Conservation (phyloP, 1,140 invertebrate species). For the Hetaerina americana region DNA sequence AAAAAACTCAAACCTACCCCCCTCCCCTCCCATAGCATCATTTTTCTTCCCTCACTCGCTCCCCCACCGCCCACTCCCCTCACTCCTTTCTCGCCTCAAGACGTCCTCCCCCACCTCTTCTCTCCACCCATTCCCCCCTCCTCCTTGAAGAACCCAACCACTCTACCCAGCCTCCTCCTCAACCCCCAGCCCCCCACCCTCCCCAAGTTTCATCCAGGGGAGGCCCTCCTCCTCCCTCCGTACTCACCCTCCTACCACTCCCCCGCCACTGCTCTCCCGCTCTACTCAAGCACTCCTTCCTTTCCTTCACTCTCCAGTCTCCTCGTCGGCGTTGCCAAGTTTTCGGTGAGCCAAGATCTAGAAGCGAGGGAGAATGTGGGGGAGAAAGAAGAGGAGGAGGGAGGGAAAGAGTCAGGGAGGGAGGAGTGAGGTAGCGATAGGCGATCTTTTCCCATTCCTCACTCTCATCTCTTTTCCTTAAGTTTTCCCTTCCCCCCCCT, state of each 20-base stretch:
- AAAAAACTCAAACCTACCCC: too few species aligned
- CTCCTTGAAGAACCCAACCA: neutral
- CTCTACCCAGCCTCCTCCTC: neutral
- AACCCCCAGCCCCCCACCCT: neutral
- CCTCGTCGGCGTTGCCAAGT: neutral
- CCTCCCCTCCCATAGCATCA: too few species aligned
- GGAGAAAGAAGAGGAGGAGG: too few species aligned
- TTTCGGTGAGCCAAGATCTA: neutral
- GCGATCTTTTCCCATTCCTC: too few species aligned
- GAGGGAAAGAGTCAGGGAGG: too few species aligned
- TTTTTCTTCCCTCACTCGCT: too few species aligned
- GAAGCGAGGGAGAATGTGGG: neutral
- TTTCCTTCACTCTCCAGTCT: neutral
- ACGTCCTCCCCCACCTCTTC: neutral
- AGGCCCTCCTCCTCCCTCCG: neutral
- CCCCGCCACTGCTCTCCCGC: neutral
- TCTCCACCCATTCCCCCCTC: neutral
- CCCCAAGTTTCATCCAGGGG: neutral
- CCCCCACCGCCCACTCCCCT: too few species aligned
- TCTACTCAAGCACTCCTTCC: neutral
- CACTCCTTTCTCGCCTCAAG: too few species aligned
- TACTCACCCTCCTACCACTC: neutral
- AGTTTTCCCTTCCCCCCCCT: too few species aligned
- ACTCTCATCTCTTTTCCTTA: too few species aligned
- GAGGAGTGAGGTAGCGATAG: too few species aligned